Evolutionary conservation across 2,888 invertebrate genomes (phyloP).

Genomic region (Pemphredon lugubris): DNA sequence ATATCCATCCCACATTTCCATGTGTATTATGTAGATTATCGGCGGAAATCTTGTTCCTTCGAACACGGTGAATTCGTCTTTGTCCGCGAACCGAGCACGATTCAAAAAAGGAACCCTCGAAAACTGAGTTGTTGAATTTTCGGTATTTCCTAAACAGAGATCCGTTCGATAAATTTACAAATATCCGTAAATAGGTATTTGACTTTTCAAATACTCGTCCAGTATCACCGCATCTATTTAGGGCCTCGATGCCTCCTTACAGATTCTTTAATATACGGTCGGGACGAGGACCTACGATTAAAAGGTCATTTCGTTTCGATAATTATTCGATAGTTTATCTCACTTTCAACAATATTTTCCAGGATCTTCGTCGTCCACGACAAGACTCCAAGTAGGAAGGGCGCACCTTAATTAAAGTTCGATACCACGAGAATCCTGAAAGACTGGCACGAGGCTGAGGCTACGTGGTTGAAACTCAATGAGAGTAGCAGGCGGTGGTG

Average conservation of each 20-base stretch:
- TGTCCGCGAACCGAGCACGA: not conserved
- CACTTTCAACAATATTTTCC: no score
- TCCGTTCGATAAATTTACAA: not conserved
- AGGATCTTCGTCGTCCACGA: constrained; percentile 24
- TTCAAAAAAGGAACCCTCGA: not conserved
- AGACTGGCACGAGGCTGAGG: constrained; percentile 8
- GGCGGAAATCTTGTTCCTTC: not conserved
- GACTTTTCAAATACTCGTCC: no score
- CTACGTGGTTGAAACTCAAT: constrained; percentile 24
- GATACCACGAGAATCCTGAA: constrained; percentile 31
- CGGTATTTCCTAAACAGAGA: not conserved
- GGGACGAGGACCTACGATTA: no score
- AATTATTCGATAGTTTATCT: no score
- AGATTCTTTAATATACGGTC: no score
- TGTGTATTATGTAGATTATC: constrained; percentile 21
- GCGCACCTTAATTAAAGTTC: constrained; percentile 53
- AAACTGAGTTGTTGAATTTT: not conserved
- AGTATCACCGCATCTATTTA: no score
- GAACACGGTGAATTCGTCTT: constrained; percentile 8
- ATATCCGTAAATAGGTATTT: no score
- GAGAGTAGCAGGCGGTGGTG: constrained; percentile 8
- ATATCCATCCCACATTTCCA: constrained; percentile 30
- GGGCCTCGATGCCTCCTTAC: no score
- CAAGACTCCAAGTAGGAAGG: constrained; percentile 9
- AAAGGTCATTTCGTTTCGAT: no score